These are phyloP conservation scores for Caradrina kadenii DNA, from an alignment of 2,888 invertebrate genomes.

Conservation along the genomic window DNA sequence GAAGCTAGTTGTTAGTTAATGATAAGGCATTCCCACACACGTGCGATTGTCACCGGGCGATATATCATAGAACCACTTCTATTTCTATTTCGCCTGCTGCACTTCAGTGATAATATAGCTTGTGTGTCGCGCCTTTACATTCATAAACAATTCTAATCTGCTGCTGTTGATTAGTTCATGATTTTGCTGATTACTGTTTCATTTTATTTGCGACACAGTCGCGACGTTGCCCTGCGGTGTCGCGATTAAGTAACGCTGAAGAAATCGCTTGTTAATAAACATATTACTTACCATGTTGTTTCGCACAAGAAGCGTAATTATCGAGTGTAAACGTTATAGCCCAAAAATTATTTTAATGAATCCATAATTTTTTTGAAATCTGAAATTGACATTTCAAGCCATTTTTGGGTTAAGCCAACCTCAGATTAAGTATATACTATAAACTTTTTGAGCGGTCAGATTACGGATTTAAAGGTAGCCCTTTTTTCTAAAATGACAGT, in stretches of 20 bases:
- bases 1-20: no score
- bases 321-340: no score
- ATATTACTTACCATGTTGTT: neutral
- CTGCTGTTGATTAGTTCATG: slow-evolving; percentile 18
- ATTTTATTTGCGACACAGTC: slow-evolving; percentile 51
- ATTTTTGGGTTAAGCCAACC: no score
- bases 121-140: neutral
- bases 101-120: no score
- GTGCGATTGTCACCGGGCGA: no score
- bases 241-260: slow-evolving; percentile 60
- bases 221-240: slow-evolving; percentile 52
- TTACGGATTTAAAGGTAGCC: neutral
- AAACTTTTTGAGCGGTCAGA: neutral
- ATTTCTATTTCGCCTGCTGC: no score
- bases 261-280: slow-evolving; percentile 28
- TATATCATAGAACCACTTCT: no score
- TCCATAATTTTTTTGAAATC: neutral
- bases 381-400: neutral
- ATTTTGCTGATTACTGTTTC: slow-evolving; percentile 39
- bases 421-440: no score
- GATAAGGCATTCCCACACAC: neutral
- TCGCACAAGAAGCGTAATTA: no score
- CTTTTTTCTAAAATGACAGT: neutral
- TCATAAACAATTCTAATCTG: slow-evolving; percentile 17
- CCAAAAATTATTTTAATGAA: no score